Percentiles rank a stretch among this genome's conserved stretches.
phyloP scores from a whole-genome alignment of 2,888 invertebrate genomes.

The Phortica okadai region DNA sequence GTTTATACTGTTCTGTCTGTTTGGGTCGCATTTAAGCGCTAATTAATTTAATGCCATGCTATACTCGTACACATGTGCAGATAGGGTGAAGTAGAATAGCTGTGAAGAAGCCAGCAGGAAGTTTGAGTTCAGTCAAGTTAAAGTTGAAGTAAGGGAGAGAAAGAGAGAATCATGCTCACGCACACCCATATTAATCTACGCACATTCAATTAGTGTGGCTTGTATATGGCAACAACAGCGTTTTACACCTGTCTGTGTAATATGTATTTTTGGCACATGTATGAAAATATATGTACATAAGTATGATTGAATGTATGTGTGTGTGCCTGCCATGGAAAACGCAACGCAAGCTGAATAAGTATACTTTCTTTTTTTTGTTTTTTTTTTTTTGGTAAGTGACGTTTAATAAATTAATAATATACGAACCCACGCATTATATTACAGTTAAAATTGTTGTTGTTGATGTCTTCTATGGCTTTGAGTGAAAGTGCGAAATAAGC shows the following conservation, averaged over 20 bases:
- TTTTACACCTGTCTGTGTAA: not conserved
- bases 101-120: conserved; percentile 33
- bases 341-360: too few species aligned
- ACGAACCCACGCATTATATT: too few species aligned
- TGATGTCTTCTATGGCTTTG: too few species aligned
- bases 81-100: not conserved
- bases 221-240: not conserved
- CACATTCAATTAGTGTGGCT: conserved; percentile 26
- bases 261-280: not conserved
- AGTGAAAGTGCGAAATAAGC: not conserved
- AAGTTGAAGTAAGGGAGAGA: not conserved
- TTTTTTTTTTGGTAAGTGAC: too few species aligned
- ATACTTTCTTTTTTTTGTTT: too few species aligned
- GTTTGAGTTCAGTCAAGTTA: conserved; percentile 7
- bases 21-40: conserved; percentile 40
- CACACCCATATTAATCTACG: conserved; percentile 4
- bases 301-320: not conserved
- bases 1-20: too few species aligned
- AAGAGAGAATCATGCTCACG: not conserved
- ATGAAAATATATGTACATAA: not conserved
- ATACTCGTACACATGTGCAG: not conserved
- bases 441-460: too few species aligned
- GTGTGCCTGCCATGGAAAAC: not conserved
- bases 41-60: conserved; percentile 57
- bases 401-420: too few species aligned